Evolutionary conservation across 2,797 vertebrate species (phyloP).

Genomic region (Sylvilagus floridanus): DNA sequence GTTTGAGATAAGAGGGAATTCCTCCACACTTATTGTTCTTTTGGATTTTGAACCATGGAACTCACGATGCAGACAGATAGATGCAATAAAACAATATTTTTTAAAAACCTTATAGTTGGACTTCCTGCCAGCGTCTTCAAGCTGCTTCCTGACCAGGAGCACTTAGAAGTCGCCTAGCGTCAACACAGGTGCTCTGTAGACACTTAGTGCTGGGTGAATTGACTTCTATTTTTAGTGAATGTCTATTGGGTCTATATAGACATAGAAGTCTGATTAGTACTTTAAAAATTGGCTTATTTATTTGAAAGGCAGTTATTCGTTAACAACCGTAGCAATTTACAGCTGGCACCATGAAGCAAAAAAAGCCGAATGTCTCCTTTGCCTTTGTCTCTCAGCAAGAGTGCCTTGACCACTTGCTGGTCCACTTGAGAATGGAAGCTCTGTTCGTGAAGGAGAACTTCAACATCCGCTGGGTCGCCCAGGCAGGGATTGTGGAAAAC

Average conservation of each 20-base stretch:
- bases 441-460: constrained; percentile 90
- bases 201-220: background rate
- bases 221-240: background rate
- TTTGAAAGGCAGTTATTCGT: background rate
- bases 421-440: constrained; percentile 92
- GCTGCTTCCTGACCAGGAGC: rapidly evolving
- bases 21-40: background rate
- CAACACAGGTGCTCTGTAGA: too few relatives aligned
- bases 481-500: constrained; percentile 93
- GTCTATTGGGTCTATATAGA: background rate
- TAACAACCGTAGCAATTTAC: background rate
- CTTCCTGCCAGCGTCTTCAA: background rate
- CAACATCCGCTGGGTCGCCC: constrained; percentile 92
- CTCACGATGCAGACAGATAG: background rate
- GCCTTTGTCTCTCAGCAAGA: constrained; percentile 87
- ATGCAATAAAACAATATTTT: background rate
- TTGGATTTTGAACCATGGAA: background rate
- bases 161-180: background rate
- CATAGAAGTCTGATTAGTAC: too few relatives aligned
- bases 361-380: background rate
- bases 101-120: background rate
- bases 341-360: background rate
- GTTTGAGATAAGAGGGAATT: background rate
- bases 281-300: too few relatives aligned
- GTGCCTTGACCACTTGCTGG: constrained; percentile 90